These are phyloP conservation scores for Oscheius sp. DNA, from an alignment of 2,888 invertebrate genomes.

Conservation along the genomic window DNA sequence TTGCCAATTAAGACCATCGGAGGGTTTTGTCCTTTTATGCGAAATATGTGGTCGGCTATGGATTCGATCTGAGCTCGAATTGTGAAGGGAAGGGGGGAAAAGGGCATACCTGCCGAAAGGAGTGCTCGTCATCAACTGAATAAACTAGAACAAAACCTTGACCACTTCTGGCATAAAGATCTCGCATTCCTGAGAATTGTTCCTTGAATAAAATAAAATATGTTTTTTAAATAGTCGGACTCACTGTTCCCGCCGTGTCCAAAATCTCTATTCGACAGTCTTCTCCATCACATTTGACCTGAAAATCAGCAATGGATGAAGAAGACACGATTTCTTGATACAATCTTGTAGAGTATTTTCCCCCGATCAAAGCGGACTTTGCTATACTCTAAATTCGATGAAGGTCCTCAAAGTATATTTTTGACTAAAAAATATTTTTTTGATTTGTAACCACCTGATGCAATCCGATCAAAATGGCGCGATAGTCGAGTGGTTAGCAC, in stretches of 20 bases:
- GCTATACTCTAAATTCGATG: too few relatives aligned
- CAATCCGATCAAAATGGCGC: too few relatives aligned
- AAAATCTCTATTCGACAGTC: constrained; percentile 99
- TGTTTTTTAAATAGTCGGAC: not conserved
- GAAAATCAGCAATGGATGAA: too few relatives aligned
- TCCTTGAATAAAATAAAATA: constrained; percentile 76
- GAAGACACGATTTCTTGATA: too few relatives aligned
- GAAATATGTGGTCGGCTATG: constrained; percentile 26
- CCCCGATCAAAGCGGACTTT: too few relatives aligned
- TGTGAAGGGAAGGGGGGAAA: not conserved
- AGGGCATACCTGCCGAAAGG: constrained; percentile 26
- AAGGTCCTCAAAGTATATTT: too few relatives aligned
- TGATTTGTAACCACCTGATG: too few relatives aligned
- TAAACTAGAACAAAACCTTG: constrained; percentile 99
- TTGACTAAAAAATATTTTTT: too few relatives aligned
- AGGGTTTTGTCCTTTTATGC: constrained; percentile 67
- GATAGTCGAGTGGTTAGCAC: too few relatives aligned
- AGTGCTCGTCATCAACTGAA: constrained; percentile 90
- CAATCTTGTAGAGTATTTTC: too few relatives aligned
- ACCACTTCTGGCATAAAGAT: constrained; percentile 99
- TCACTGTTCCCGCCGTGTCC: constrained; percentile 96
- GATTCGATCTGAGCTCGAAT: constrained; percentile 17
- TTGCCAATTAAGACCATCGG: constrained; percentile 99
- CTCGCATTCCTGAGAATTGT: constrained; percentile 99
- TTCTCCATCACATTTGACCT: constrained; percentile 84